These are phyloP conservation scores for Gonioctena quinquepunctata DNA, from an alignment of 1,140 invertebrate species.

Conservation along the genomic window DNA sequence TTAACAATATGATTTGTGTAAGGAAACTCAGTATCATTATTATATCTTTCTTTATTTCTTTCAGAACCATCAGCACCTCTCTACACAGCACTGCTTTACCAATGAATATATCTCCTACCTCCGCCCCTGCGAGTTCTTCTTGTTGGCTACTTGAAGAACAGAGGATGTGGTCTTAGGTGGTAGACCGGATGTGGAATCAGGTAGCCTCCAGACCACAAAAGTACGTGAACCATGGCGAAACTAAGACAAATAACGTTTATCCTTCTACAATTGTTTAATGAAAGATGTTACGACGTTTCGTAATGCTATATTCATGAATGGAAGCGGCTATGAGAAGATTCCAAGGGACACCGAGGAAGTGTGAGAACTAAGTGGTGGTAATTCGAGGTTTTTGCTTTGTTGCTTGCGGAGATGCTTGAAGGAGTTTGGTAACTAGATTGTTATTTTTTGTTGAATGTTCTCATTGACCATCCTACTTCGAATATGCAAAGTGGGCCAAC, in stretches of 20 bases:
- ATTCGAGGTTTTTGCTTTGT: neutral
- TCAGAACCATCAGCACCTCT: too few species aligned
- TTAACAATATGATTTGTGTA: too few species aligned
- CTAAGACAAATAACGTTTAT: conserved; percentile 32
- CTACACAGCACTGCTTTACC: too few species aligned
- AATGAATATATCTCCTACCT: too few species aligned
- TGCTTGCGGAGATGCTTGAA: neutral
- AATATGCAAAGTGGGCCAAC: too few species aligned
- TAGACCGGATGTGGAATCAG: conserved; percentile 50
- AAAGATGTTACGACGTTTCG: conserved; percentile 10
- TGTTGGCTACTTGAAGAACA: conserved; percentile 24
- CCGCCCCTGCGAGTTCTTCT: conserved; percentile 1
- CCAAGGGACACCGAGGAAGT: neutral
- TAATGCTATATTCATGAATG: conserved; percentile 12
- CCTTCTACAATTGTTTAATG: neutral
- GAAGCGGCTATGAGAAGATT: too few species aligned
- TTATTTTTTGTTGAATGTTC: too few species aligned
- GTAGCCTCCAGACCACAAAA: conserved; percentile 41
- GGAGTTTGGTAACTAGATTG: neutral
- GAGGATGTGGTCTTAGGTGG: conserved; percentile 43
- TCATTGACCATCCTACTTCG: too few species aligned
- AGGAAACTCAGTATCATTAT: too few species aligned
- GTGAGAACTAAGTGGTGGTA: neutral
- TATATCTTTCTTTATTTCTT: too few species aligned
- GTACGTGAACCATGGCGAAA: conserved; percentile 42